Evolutionary conservation across 2,888 invertebrate species (phyloP).

Genomic region (Thymelicus acteon): DNA sequence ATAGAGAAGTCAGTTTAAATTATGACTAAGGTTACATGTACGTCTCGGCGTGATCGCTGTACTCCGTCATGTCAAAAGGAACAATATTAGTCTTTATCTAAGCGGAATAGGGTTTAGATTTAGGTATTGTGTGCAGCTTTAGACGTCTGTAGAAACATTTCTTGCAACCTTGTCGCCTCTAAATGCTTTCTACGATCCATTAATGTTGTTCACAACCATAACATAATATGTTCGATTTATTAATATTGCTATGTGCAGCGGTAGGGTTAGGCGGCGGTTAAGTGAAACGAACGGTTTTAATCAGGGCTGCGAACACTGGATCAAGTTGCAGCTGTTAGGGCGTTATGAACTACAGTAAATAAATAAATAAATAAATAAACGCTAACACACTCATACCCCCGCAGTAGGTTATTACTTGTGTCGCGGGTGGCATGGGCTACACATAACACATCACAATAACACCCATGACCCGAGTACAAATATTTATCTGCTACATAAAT

Average conservation of each 20-base stretch:
- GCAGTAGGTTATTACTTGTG: too few species aligned
- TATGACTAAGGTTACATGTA: slow-evolving; percentile 31
- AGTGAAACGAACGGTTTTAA: slow-evolving; percentile 39
- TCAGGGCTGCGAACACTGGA: slow-evolving; percentile 31
- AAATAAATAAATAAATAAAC: too few species aligned
- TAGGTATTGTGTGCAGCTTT: background rate
- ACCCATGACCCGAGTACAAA: too few species aligned
- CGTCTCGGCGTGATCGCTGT: slow-evolving; percentile 22
- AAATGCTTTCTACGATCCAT: slow-evolving; percentile 56
- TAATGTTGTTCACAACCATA: slow-evolving; percentile 46
- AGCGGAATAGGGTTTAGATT: slow-evolving; percentile 16
- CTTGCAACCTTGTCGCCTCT: slow-evolving; percentile 43
- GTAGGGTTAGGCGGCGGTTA: slow-evolving; percentile 44
- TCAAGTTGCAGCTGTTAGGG: background rate
- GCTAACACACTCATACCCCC: too few species aligned
- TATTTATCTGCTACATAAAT: too few species aligned
- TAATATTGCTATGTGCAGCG: slow-evolving; percentile 50
- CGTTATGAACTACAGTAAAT: too few species aligned
- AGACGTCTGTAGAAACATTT: slow-evolving; percentile 29
- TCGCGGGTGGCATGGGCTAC: too few species aligned
- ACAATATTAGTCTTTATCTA: slow-evolving; percentile 1
- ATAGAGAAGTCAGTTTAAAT: slow-evolving; percentile 38
- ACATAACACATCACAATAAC: too few species aligned
- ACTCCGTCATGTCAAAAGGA: slow-evolving; percentile 21
- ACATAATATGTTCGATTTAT: slow-evolving; percentile 55